Percentiles rank a stretch among this genome's conserved stretches.
Evolutionary conservation across 2,888 invertebrate genomes (phyloP).

Genomic region (Dasysyrphus albostriatus): DNA sequence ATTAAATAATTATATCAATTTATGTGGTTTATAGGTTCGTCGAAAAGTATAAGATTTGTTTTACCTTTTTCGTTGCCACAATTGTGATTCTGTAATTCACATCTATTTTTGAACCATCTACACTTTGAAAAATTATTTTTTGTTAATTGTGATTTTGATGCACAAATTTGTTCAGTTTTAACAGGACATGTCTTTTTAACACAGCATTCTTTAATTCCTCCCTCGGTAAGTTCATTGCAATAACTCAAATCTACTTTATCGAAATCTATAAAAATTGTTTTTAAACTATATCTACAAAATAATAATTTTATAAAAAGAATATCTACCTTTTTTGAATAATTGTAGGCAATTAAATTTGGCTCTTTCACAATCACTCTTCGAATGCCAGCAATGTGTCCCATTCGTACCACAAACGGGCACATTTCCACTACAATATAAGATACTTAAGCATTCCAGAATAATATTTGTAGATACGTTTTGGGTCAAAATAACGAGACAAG

Average conservation of each 20-base stretch:
- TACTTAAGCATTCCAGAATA: conserved; percentile 43
- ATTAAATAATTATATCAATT: background rate
- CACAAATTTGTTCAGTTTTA: conserved; percentile 36
- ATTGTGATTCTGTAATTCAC: conserved; percentile 42
- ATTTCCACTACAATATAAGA: conserved; percentile 35
- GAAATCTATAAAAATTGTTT: too few species aligned
- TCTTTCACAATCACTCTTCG: conserved; percentile 56
- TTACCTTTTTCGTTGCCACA: conserved; percentile 23
- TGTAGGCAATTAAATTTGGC: conserved; percentile 55
- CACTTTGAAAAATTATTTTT: background rate
- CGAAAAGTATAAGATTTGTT: background rate
- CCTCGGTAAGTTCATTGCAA: conserved; percentile 27
- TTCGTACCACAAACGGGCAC: conserved; percentile 51
- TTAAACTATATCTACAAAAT: too few species aligned
- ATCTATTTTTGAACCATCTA: conserved; percentile 51
- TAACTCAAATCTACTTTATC: conserved; percentile 31
- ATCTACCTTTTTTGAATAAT: conserved; percentile 33
- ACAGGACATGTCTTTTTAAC: conserved; percentile 11
- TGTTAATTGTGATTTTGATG: too few species aligned
- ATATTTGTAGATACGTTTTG: conserved; percentile 31
- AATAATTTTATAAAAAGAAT: background rate
- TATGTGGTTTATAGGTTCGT: background rate
- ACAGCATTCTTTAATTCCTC: conserved; percentile 45
- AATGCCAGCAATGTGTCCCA: conserved; percentile 54
- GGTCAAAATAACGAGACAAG: background rate